Evolutionary conservation across 1,140 invertebrate genomes (phyloP).

Genomic region (Neocloeon triangulifer): DNA sequence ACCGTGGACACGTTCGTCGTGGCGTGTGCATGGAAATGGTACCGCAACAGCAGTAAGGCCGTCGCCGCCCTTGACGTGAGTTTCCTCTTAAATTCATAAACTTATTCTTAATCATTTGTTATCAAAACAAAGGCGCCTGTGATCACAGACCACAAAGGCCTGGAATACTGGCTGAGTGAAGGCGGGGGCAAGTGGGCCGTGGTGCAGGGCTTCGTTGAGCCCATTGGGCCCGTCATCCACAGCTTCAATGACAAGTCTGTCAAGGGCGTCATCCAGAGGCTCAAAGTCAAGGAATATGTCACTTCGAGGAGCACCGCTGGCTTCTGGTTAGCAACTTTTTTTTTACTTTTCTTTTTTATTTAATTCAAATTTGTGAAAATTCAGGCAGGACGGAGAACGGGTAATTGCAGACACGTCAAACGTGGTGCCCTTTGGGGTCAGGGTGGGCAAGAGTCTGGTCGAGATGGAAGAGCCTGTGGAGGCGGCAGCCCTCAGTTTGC

Average conservation of each 20-base stretch:
- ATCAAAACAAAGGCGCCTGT: no score
- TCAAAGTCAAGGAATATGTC: conserved; percentile 51
- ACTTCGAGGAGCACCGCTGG: conserved; percentile 46
- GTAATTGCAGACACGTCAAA: conserved; percentile 48
- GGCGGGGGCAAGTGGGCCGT: no score
- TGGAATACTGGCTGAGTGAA: no score
- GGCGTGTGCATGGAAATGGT: no score
- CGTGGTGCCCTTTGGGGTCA: conserved; percentile 46
- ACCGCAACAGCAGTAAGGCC: no score
- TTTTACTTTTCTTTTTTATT: conserved; percentile 2
- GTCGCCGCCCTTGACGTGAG: no score
- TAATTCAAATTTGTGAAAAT: no score
- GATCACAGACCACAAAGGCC: no score
- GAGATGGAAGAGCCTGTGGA: conserved; percentile 46
- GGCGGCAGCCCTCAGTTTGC: conserved; percentile 51
- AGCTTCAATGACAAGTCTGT: conserved; percentile 41
- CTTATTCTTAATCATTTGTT: no score
- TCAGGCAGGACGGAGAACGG: conserved; percentile 42
- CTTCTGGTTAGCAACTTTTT: conserved; percentile 31
- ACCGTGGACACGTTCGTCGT: no score
- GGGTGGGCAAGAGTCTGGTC: conserved; percentile 30
- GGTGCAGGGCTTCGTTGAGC: conserved; percentile 41
- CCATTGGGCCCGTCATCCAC: conserved; percentile 41
- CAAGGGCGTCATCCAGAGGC: conserved; percentile 44
- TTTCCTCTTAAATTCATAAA: no score